Percentiles rank a stretch among this genome's conserved stretches.
Conservation (phyloP, 53 echinoderm and acorn worm species). For the Astropecten irregularis region DNA sequence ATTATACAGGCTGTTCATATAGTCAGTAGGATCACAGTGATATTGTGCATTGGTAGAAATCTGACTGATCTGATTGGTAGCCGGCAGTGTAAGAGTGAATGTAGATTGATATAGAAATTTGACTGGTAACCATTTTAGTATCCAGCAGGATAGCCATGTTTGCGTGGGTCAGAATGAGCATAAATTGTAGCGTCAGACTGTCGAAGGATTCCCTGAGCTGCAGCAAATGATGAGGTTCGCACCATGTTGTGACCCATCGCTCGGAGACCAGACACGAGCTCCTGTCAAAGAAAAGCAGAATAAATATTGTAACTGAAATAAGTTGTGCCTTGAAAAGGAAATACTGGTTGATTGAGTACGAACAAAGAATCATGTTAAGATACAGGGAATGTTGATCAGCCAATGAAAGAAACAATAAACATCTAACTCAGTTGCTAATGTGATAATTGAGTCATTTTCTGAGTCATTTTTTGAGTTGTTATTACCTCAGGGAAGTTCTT, state of each 20-base stretch:
- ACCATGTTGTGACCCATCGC: constrained; percentile 54
- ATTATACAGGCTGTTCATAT: too few relatives aligned
- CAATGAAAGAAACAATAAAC: too few relatives aligned
- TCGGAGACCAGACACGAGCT: constrained; percentile 31
- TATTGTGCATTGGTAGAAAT: too few relatives aligned
- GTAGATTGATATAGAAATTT: too few relatives aligned
- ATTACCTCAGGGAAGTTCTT: constrained; percentile 53
- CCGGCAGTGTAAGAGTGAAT: too few relatives aligned
- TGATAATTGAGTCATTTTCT: too few relatives aligned
- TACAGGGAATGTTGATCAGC: neutral
- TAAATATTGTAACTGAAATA: too few relatives aligned
- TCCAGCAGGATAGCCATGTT: constrained; percentile 37
- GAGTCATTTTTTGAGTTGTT: too few relatives aligned
- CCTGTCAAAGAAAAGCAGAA: constrained; percentile 7
- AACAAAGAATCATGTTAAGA: neutral
- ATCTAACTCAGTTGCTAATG: too few relatives aligned
- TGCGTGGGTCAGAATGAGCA: constrained; percentile 73
- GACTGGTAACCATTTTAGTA: too few relatives aligned
- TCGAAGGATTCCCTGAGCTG: constrained; percentile 60
- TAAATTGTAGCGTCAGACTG: constrained; percentile 1
- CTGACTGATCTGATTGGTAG: too few relatives aligned
- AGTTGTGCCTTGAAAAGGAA: neutral
- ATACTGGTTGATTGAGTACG: neutral
- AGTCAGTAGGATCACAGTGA: too few relatives aligned
- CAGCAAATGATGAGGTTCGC: constrained; percentile 38